Evolutionary conservation across 2,797 vertebrate species (phyloP), one percentile per base, ranked within the genome.

Genomic region (Gorsachius magnificus): DNA sequence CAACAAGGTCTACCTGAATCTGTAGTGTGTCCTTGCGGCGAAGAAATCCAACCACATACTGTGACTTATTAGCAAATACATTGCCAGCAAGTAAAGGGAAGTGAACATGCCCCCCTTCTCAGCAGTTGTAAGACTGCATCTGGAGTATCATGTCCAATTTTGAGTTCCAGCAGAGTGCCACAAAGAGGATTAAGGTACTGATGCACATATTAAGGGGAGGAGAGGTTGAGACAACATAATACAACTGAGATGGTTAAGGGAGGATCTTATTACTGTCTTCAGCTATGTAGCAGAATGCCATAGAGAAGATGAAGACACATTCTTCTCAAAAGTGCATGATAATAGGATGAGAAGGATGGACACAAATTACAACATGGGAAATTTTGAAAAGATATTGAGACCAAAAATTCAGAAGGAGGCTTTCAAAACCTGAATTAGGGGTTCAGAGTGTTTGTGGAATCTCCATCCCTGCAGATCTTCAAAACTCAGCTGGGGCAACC

Each of bases 91-190:
- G 31, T 54, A 35, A 60, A 48, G 7, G 13, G 25, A 66, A 58
- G 20, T 10, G 15, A 68, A 6, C 9, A 8, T 5, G 9, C 0
- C 0, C 21, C 1, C 25, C 28, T 75, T 60, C 48, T 46, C 89
- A 91, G 56, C 22, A 41, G 36, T 31, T 68, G 4, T 25, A 33
- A 64, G 9, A 14, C 14, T 82, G 24, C 15, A 18, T 15, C 53
- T 66, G 43, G 16, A 58, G 17, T 29, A 17, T 36, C 0, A 1
- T 11, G n/a, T 65, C 48, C 25, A 74, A 1, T 33, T 79, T 22
- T 16, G 28, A 50, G 9, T 14, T 56, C 16, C n/a, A 50, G 29
- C 41, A 69, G 51, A 41, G 22, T 7, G 33, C 43, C 19, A 63
- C 5, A 33, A 58, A 74, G 33, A 43, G 16, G 35, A 10, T 19